Base-by-base conservation (phyloP, 2,797 vertebrate species). In the Siniperca scherzeri region DNA sequence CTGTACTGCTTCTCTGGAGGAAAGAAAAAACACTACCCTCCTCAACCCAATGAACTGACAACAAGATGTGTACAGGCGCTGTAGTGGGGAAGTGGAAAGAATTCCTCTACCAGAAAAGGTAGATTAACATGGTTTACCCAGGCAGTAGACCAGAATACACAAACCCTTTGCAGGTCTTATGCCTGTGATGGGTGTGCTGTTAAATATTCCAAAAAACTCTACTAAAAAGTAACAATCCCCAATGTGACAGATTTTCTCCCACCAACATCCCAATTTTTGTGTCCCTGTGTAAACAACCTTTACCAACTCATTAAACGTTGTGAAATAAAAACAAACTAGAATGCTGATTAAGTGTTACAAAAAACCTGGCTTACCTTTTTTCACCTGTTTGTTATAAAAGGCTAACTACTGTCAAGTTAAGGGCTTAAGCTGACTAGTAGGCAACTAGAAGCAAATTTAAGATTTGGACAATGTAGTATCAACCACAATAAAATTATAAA, bases 1-100 rank as follows among this genome's bases (percentile, higher is more conserved):
- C 50, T 80, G 80, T 55, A 3, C 77, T 77, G 82, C 62, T 88
- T 84, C 84, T 90, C 74, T 81, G 69, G 77, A 83, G 62, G 55
- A 83, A 81, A 70, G 74, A 87, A 53, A 61, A 73, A 80, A 84
- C 64, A 82, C 71, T 64, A 42, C 55, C 50, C 78, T 88, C 33
- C 75, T 85, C 81, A 85, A 82, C 73, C 69, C 82, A 77, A 25
- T 83, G 87, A 87, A 87, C 83, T 92, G 87, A 88, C 82, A 82
- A 88, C 79, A 85, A 74, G 40, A 81, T 85, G 86, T 82, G 84
- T 79, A 82, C 55, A 78, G 55, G 48, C 38, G 0, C 66, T 77
- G 72, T 64, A 82, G 61, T 67, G 60, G 77, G 69, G 61, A 88
- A 87, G 70, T 78, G 70, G 27, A 85, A 75, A 84, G 22, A 74